These are phyloP conservation scores for Xiphias gladius DNA, from an alignment of 2,113 vertebrate species.

Conservation along the genomic window DNA sequence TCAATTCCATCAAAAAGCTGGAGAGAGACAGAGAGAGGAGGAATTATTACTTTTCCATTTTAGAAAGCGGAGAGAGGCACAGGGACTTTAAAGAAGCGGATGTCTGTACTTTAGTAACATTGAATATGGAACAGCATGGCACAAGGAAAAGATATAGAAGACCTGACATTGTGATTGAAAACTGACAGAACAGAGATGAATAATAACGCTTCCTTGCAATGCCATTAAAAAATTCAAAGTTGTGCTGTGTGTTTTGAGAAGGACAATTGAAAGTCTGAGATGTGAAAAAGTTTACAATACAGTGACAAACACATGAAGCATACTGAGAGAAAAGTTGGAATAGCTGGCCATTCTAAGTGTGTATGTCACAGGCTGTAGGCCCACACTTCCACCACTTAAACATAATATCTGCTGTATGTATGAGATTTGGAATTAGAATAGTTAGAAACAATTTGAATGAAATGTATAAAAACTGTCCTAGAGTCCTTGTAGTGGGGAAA, in stretches of 20 bases:
- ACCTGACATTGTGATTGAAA: conserved; percentile 37
- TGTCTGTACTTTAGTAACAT: conserved; percentile 39
- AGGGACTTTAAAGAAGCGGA: conserved; percentile 40
- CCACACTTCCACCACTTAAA: neutral
- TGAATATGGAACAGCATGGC: conserved; percentile 40
- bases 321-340: neutral
- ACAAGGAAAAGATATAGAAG: conserved; percentile 7
- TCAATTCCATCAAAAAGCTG: conserved; percentile 99
- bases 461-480: neutral
- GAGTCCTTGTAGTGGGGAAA: neutral
- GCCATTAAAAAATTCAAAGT: neutral
- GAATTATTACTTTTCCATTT: conserved; percentile 57
- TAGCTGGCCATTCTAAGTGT: neutral
- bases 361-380: neutral
- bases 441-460: neutral
- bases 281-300: neutral
- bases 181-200: conserved; percentile 13
- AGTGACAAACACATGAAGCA: neutral
- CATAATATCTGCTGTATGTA: neutral
- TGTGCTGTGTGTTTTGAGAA: conserved; percentile 4
- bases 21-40: conserved; percentile 72
- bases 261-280: conserved; percentile 18
- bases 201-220: neutral
- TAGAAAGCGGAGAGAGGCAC: conserved; percentile 11
- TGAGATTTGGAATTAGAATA: neutral